These are phyloP conservation scores for Opisthocomus hoazin DNA, from an alignment of 2,113 vertebrate genomes.

Conservation along the genomic window DNA sequence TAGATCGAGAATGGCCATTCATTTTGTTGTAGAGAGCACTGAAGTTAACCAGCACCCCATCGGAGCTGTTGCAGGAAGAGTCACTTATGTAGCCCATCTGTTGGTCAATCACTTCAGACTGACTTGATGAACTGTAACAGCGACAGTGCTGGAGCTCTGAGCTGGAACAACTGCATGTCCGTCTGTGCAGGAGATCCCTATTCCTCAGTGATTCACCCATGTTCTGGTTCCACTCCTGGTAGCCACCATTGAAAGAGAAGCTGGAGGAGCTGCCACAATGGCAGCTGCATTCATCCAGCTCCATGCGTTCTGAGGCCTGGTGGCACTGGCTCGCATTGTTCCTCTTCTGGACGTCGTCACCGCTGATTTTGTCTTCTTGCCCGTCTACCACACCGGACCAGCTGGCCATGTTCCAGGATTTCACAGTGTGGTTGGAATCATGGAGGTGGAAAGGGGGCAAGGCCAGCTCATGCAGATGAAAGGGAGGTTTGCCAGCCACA, in stretches of 20 bases:
- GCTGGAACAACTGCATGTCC: slow-evolving; percentile 73
- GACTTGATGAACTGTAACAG: slow-evolving; percentile 82
- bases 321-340: slow-evolving; percentile 24
- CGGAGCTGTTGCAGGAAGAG: slow-evolving; percentile 94
- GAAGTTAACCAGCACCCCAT: slow-evolving; percentile 93
- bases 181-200: slow-evolving; percentile 64
- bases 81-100: slow-evolving; percentile 88
- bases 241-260: slow-evolving; percentile 84
- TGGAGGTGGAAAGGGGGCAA: slow-evolving; percentile 80
- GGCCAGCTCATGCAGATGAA: slow-evolving; percentile 79
- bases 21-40: slow-evolving; percentile 93
- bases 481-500: slow-evolving; percentile 66
- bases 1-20: slow-evolving; percentile 80
- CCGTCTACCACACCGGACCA: slow-evolving; percentile 70
- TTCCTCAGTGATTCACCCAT: slow-evolving; percentile 71
- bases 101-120: slow-evolving; percentile 78
- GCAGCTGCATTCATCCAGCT: slow-evolving; percentile 77
- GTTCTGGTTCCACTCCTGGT: slow-evolving; percentile 88
- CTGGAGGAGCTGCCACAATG: slow-evolving; percentile 70
- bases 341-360: slow-evolving; percentile 32
- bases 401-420: slow-evolving; percentile 66
- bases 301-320: slow-evolving; percentile 62
- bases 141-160: slow-evolving; percentile 72
- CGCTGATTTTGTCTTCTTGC: slow-evolving; percentile 69
- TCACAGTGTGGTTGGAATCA: slow-evolving; percentile 57